Evolutionary conservation across 2,888 invertebrate species (phyloP).

Genomic region (Empis livida): DNA sequence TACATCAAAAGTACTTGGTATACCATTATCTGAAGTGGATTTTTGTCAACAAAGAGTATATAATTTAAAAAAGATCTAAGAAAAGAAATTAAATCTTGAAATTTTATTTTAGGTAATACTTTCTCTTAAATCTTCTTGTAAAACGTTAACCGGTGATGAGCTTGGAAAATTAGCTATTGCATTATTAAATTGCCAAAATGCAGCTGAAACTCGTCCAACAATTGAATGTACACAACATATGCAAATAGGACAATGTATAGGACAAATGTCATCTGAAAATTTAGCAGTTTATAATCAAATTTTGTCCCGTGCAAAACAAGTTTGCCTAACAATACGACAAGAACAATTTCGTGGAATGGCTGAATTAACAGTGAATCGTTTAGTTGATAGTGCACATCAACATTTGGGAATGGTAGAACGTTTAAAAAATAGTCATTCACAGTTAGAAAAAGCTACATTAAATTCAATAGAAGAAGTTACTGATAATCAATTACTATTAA

Average conservation of each 20-base stretch:
- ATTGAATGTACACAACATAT: slow-evolving; percentile 48
- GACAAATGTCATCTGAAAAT: slow-evolving; percentile 48
- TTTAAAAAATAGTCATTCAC: slow-evolving; percentile 36
- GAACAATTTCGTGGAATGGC: slow-evolving; percentile 50
- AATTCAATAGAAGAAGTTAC: slow-evolving; percentile 35
- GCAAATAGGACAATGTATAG: slow-evolving; percentile 41
- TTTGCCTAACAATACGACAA: slow-evolving; percentile 50
- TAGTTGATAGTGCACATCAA: slow-evolving; percentile 41
- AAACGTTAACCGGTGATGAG: slow-evolving; percentile 47
- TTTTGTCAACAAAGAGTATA: slow-evolving; percentile 48
- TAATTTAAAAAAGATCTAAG: neutral
- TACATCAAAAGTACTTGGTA: slow-evolving; percentile 44
- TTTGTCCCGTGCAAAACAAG: slow-evolving; percentile 52
- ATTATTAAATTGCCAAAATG: slow-evolving; percentile 53
- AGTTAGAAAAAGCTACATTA: slow-evolving; percentile 34
- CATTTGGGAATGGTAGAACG: slow-evolving; percentile 36
- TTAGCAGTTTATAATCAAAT: slow-evolving; percentile 59
- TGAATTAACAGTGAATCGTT: slow-evolving; percentile 49
- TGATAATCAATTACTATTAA: slow-evolving; percentile 36
- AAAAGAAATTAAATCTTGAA: neutral
- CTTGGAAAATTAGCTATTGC: slow-evolving; percentile 52
- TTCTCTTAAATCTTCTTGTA: slow-evolving; percentile 44
- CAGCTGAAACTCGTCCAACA: slow-evolving; percentile 44
- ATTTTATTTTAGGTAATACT: slow-evolving; percentile 41
- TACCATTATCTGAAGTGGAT: slow-evolving; percentile 44